Conservation (phyloP, 1,140 invertebrate species). For the Helicoverpa zea region DNA sequence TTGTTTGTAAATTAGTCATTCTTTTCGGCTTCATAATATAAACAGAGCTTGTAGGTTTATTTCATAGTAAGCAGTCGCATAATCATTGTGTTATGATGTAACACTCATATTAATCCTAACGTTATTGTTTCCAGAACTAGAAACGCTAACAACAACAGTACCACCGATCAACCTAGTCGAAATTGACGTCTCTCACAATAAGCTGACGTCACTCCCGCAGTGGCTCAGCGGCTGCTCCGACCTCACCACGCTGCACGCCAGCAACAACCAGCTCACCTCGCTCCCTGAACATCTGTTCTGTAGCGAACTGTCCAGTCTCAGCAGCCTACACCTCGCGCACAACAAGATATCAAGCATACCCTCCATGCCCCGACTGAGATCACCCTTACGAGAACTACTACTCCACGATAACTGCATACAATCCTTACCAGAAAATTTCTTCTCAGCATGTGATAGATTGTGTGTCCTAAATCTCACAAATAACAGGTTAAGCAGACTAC, state of each 20-base stretch:
- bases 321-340: constrained; percentile 91
- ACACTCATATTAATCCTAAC: background rate
- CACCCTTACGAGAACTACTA: constrained; percentile 91
- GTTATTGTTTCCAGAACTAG: constrained; percentile 87
- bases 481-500: constrained; percentile 91
- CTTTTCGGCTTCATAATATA: no score
- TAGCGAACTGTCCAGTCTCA: constrained; percentile 90
- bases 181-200: constrained; percentile 93
- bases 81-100: no score
- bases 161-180: constrained; percentile 90
- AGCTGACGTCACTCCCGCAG: constrained; percentile 91
- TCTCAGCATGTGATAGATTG: constrained; percentile 90
- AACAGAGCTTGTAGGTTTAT: no score
- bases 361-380: constrained; percentile 88
- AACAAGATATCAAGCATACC: constrained; percentile 92
- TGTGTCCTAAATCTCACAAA: constrained; percentile 92
- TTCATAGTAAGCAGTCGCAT: no score
- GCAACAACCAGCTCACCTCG: constrained; percentile 90
- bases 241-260: constrained; percentile 91
- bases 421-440: constrained; percentile 91
- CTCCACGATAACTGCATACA: constrained; percentile 93
- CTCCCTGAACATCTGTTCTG: constrained; percentile 91
- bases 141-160: constrained; percentile 89
- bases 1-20: no score
- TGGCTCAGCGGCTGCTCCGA: constrained; percentile 93